Percentiles rank a stretch among this genome's conserved stretches.
Conservation (phyloP, 2,113 vertebrate genomes). For the Brienomyrus brachyistius region DNA sequence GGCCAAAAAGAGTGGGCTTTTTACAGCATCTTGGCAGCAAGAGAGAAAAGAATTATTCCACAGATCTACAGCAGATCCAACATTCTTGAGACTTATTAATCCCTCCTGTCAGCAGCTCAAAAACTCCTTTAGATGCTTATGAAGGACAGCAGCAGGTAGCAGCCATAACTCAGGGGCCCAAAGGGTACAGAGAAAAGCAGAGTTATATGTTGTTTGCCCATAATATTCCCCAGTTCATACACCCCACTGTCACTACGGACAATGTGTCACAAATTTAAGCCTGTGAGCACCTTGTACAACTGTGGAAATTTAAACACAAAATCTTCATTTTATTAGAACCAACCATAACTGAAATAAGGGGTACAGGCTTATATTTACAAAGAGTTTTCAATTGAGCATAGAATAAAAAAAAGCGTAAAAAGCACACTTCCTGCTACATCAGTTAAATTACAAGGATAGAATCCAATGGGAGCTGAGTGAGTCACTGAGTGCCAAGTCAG, state of each 20-base stretch:
- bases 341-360: not conserved
- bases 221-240: not conserved
- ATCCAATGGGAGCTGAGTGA: not conserved
- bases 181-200: not conserved
- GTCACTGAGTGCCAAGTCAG: not conserved
- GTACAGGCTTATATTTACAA: not conserved
- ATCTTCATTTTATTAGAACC: not conserved
- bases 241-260: not conserved
- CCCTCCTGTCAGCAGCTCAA: constrained; percentile 6
- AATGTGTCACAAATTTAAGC: not conserved
- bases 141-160: not conserved
- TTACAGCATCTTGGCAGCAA: not conserved
- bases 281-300: not conserved
- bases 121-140: not conserved
- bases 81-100: constrained; percentile 5
- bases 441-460: not conserved
- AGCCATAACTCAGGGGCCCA: not conserved
- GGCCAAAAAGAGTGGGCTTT: not conserved
- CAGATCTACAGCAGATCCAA: constrained; percentile 1
- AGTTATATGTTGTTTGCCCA: not conserved
- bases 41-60: not conserved
- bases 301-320: not conserved
- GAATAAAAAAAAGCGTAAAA: not conserved
- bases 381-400: not conserved
- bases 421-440: not conserved